phyloP scores from a whole-genome alignment of 2,888 invertebrate genomes.

The Epinotia bilunana region DNA sequence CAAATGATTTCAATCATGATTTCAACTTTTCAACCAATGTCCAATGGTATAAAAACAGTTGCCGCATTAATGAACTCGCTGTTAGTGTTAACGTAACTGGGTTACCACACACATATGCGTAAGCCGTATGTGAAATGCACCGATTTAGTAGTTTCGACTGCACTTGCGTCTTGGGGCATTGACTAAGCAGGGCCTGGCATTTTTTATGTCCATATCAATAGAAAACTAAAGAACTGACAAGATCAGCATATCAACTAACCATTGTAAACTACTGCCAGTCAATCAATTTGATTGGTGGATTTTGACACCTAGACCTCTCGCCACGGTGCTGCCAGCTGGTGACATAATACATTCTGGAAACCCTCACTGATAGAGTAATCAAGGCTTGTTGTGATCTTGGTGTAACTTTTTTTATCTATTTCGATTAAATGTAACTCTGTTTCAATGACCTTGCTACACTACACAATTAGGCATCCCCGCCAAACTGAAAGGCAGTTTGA shows the following conservation, averaged over 20 bases:
- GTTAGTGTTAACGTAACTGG: slow-evolving; percentile 59
- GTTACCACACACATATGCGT: slow-evolving; percentile 62
- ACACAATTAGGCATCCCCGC: no score
- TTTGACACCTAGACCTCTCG: no score
- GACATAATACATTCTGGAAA: no score
- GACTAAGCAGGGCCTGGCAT: background rate
- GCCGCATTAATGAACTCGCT: slow-evolving; percentile 76
- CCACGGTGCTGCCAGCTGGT: no score
- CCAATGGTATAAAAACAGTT: slow-evolving; percentile 67
- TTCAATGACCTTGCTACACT: no score
- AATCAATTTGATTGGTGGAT: no score
- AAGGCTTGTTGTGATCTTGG: background rate
- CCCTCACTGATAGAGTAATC: no score
- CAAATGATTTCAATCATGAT: slow-evolving; percentile 15
- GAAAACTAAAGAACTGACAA: background rate
- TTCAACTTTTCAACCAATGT: no score
- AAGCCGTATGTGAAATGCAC: slow-evolving; percentile 15
- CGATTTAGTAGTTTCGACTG: background rate
- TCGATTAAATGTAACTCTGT: no score
- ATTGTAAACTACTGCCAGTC: background rate
- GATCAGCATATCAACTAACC: background rate
- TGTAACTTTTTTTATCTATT: no score
- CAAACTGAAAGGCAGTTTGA: no score
- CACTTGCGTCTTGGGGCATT: background rate
- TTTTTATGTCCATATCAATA: background rate